Evolutionary conservation across 2,113 vertebrate species (phyloP), one percentile per base, ranked within the genome.

Genomic region (Ascaphus truei): DNA sequence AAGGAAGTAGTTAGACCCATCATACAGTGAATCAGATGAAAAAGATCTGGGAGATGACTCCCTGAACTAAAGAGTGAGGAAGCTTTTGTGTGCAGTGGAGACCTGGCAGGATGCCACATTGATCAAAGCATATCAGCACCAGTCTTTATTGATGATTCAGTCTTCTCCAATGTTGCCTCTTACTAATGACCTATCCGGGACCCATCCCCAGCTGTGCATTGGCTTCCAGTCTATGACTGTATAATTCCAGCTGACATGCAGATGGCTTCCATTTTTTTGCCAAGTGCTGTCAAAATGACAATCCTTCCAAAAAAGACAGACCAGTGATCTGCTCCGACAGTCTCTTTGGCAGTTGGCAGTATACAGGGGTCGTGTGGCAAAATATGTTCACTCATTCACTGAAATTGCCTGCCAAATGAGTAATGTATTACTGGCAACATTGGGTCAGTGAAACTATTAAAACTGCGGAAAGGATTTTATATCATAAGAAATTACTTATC

Each of bases 251-350:
- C 36, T 48, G 30, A 39, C 56, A 30, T 58, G 39, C 65, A 68
- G 52, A 68, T 68, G 64, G 64, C 65, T 48, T 36, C 20, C 29
- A 13, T 1, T 47, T 68, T 29, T 58, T 18, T 68, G 65, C 53
- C 65, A 68, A 68, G 22, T 33, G 39, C 15, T 58, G 52, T 68
- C 39, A 47, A 57, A 33, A 26, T 57, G 29, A 68, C 53, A 58
- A 18, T 20, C 41, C 26, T 45, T 20, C 45, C 47, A 20, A 20
- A 25, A 51, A 37, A 51, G n/a, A 33, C 5, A 68, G 30, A 4
- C 41, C 5, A 23, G 50, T 23, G 18, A 30, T 66, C 34, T 66
- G 8, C 53, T 48, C 16, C 13, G 15, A 68, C 22, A 36, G 18
- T 10, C 22, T 48, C n/a, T 16, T 15, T 37, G 23, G 3, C 26